Percentiles rank a stretch among this genome's conserved stretches.
Evolutionary conservation across 1,140 invertebrate species (phyloP).

Genomic region (Hyles euphorbiae): DNA sequence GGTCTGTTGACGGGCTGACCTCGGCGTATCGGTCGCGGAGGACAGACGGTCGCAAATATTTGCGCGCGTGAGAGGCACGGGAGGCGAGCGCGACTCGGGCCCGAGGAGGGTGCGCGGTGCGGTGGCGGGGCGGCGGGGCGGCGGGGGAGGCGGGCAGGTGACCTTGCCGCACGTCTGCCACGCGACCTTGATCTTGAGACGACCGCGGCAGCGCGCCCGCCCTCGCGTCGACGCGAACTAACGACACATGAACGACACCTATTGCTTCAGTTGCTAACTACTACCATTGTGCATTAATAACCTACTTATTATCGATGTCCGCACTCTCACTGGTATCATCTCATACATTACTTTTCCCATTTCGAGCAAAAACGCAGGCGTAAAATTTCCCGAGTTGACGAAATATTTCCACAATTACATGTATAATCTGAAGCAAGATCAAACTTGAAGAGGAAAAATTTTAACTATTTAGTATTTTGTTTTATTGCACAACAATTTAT

Average conservation of each 20-base stretch:
- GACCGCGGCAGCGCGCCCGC: conserved; percentile 55
- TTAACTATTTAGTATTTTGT: no score
- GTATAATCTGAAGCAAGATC: no score
- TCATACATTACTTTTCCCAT: no score
- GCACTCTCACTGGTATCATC: no score
- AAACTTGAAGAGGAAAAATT: no score
- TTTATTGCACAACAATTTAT: no score
- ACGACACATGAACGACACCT: conserved; percentile 44
- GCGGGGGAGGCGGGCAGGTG: conserved; percentile 36
- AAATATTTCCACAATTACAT: no score
- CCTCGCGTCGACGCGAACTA: conserved; percentile 35
- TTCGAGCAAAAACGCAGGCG: no score
- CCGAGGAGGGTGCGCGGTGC: conserved; percentile 17
- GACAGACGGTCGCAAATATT: conserved; percentile 73
- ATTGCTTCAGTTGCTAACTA: conserved; percentile 39
- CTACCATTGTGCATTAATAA: conserved; percentile 19
- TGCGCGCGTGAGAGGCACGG: conserved; percentile 52
- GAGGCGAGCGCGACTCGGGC: conserved; percentile 24
- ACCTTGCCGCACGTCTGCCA: conserved; percentile 68
- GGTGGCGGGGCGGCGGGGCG: conserved; percentile 22
- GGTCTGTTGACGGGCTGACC: conserved; percentile 67
- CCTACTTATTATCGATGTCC: not conserved
- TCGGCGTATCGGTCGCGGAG: conserved; percentile 72
- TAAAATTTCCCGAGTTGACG: no score
- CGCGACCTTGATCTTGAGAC: conserved; percentile 72